Evolutionary conservation across 2,797 vertebrate genomes (phyloP).

Genomic region (Sebastes oblongus): DNA sequence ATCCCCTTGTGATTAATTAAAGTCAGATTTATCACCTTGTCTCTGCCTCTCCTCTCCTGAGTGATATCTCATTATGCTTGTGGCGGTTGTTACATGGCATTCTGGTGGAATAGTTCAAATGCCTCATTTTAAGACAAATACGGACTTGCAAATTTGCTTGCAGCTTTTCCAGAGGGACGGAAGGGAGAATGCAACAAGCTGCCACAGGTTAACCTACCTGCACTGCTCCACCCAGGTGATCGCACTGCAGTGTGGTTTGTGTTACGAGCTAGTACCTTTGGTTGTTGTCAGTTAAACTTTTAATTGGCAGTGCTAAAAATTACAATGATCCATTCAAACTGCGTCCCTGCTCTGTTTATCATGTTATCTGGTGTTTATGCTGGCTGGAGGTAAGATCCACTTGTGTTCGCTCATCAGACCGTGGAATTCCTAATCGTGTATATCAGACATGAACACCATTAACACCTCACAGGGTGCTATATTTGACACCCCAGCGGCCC

Average conservation of each 20-base stretch:
- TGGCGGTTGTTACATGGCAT: neutral
- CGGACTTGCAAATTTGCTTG: slow-evolving; percentile 5
- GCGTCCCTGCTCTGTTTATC: slow-evolving; percentile 12
- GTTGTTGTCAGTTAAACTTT: slow-evolving; percentile 4
- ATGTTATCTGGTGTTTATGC: slow-evolving; percentile 32
- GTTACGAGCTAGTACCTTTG: neutral
- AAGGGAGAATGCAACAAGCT: neutral
- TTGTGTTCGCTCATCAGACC: slow-evolving; percentile 12
- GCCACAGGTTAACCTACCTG: neutral
- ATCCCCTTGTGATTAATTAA: neutral
- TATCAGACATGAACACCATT: slow-evolving; percentile 43
- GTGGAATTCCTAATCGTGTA: slow-evolving; percentile 44
- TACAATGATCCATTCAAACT: slow-evolving; percentile 7
- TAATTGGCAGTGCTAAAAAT: slow-evolving; percentile 14
- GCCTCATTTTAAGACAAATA: neutral
- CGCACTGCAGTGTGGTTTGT: neutral
- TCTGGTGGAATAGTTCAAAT: neutral
- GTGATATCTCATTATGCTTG: neutral
- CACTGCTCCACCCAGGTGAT: neutral
- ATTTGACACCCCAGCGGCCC: slow-evolving; percentile 50
- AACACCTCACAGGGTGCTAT: slow-evolving; percentile 49
- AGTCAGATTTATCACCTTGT: neutral
- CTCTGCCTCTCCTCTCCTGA: neutral
- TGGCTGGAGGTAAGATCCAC: slow-evolving; percentile 5
- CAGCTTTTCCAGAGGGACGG: neutral